Percentiles rank a stretch among this genome's conserved stretches.
Evolutionary conservation across 2,888 invertebrate genomes (phyloP).

Genomic region (Epiblema foenella): DNA sequence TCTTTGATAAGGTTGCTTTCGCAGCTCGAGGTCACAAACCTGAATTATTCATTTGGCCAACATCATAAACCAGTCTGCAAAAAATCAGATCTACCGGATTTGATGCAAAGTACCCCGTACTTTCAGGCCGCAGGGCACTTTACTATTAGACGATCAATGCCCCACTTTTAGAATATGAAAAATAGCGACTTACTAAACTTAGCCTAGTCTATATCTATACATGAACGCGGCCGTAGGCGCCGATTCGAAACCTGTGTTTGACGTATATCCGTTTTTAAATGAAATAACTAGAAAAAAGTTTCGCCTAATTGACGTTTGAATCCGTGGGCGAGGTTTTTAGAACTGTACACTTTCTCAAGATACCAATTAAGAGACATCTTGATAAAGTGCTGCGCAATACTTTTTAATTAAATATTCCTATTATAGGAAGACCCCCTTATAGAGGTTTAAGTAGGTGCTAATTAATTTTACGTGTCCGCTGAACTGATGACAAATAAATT

Average conservation of each 20-base stretch:
- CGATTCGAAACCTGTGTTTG: no score
- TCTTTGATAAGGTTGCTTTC: no score
- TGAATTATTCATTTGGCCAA: no score
- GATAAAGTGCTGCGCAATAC: constrained; percentile 31
- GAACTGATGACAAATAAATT: neutral
- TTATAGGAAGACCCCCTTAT: neutral
- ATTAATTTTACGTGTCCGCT: neutral
- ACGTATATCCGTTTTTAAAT: neutral
- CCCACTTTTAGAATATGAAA: no score
- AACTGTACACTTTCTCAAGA: constrained; percentile 9
- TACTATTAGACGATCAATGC: neutral
- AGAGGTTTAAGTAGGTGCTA: neutral
- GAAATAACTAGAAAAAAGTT: neutral
- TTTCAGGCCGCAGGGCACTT: neutral
- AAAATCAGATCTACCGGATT: no score
- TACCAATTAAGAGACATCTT: constrained; percentile 23
- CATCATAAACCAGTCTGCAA: no score
- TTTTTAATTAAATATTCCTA: constrained; percentile 24
- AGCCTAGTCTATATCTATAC: no score
- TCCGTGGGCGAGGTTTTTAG: neutral
- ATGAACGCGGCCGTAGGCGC: no score
- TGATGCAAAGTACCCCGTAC: no score
- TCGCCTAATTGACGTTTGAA: neutral
- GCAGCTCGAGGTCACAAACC: no score
- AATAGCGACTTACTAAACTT: no score